phyloP scores from a whole-genome alignment of 2,797 vertebrate genomes.

The Chrysocyon brachyurus region DNA sequence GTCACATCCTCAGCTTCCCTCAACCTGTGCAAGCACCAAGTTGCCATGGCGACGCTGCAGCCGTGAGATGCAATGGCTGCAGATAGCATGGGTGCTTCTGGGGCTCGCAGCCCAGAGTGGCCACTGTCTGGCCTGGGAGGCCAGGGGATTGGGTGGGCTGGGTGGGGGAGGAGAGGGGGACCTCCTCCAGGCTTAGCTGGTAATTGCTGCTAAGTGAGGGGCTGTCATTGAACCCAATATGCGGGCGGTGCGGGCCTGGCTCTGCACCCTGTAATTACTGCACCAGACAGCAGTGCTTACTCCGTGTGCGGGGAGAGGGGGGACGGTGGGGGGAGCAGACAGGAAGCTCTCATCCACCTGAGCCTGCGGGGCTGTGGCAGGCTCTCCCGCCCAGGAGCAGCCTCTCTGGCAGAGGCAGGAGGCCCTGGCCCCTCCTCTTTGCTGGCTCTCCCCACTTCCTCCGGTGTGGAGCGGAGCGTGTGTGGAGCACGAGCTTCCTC shows the following conservation, averaged over 20 bases:
- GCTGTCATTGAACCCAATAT: constrained; percentile 74
- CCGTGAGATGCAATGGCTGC: constrained; percentile 70
- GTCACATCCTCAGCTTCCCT: constrained; percentile 77
- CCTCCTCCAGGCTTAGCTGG: constrained; percentile 64
- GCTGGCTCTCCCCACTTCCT: not conserved
- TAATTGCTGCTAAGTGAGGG: constrained; percentile 82
- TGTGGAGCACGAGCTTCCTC: not conserved
- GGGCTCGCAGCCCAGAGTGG: constrained; percentile 35
- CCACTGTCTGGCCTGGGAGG: not conserved
- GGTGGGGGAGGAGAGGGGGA: not conserved
- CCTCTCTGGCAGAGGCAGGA: not conserved
- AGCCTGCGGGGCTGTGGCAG: constrained; percentile 4
- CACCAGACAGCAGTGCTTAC: constrained; percentile 60
- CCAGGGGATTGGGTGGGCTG: not conserved
- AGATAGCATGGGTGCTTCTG: constrained; percentile 72
- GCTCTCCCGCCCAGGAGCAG: not conserved
- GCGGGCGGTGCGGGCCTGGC: not conserved
- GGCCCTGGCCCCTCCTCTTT: not conserved
- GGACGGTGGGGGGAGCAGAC: not conserved
- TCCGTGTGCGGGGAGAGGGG: not conserved
- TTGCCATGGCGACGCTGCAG: constrained; percentile 81
- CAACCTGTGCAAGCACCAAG: constrained; percentile 72
- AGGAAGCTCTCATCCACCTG: constrained; percentile 71
- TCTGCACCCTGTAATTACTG: constrained; percentile 81
- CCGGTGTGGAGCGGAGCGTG: accelerated